These are phyloP conservation scores for Aptenodytes patagonicus DNA, from an alignment of 2,113 vertebrate genomes.

Conservation along the genomic window DNA sequence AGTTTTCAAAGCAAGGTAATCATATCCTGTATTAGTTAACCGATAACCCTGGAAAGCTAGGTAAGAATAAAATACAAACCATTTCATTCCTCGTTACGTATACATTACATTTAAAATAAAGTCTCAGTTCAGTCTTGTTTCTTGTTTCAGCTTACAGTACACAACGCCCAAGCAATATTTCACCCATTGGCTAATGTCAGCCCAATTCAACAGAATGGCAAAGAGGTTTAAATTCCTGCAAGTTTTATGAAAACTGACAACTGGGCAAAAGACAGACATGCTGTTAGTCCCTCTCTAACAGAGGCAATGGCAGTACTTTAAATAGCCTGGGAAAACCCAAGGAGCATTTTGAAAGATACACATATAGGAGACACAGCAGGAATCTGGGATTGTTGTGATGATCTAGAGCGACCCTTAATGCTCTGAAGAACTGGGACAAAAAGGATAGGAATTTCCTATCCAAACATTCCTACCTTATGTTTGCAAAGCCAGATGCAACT, in stretches of 20 bases:
- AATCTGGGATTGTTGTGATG: background rate
- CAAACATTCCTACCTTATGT: background rate
- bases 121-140: background rate
- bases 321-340: background rate
- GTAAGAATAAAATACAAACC: conserved; percentile 8
- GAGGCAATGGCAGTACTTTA: background rate
- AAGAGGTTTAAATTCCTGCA: background rate
- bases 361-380: background rate
- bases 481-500: background rate
- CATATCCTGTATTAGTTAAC: conserved; percentile 91
- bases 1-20: conserved; percentile 93
- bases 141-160: background rate
- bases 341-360: background rate
- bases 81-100: background rate
- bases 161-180: background rate
- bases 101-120: background rate
- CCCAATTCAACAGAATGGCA: background rate
- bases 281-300: background rate
- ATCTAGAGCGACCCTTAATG: background rate
- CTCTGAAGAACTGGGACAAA: background rate
- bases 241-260: background rate
- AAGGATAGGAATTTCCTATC: background rate
- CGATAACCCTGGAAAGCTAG: conserved; percentile 93
- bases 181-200: background rate
- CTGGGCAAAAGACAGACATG: background rate